Evolutionary conservation across 2,113 vertebrate species (phyloP), one percentile per base, ranked within the genome.

Genomic region (Silurus asotus): DNA sequence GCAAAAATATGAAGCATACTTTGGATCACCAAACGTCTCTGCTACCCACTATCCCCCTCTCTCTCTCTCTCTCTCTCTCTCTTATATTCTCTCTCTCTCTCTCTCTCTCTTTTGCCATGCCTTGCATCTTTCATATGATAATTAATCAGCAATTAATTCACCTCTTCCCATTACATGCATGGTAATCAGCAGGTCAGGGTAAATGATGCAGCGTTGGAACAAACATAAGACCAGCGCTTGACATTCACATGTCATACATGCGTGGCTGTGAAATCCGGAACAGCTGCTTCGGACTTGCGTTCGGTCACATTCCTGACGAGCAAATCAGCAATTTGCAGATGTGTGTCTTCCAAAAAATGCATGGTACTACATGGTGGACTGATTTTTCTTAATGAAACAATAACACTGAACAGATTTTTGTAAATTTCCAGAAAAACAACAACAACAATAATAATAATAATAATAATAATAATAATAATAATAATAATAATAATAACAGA

Each of bases 121-220:
- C 81, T 82, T 76, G 58, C 58, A 77, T 84, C 86, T 86, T 81
- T 87, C 76, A 88, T 88, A 83, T 83, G 51, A 49, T 88, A 89
- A 90, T 89, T 83, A 90, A 87, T 67, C 82, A 58, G 87, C 79
- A 85, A 89, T 89, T 89, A 86, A 88, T 88, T 83, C 80, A 62
- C 69, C 80, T 84, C 62, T 85, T 76, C 75, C 76, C 55, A 67
- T 84, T 87, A 86, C 86, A 86, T n/a, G 49, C 5, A 82, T 85
- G 88, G 64, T 88, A 87, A 86, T 81, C 51, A 65, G 59, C 37
- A 83, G 86, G 87, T 89, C 88, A 91, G 53, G 81, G 69, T 89
- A 88, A 90, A 83, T 84, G 88, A 87, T 88, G 79, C 84, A 45
- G 75, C 11, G 48, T 62, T 81, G 84, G 69, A 88, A 81, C 61